These are phyloP conservation scores for Drosophila lacteicornis DNA, from an alignment of 1,140 invertebrate species.

Conservation along the genomic window DNA sequence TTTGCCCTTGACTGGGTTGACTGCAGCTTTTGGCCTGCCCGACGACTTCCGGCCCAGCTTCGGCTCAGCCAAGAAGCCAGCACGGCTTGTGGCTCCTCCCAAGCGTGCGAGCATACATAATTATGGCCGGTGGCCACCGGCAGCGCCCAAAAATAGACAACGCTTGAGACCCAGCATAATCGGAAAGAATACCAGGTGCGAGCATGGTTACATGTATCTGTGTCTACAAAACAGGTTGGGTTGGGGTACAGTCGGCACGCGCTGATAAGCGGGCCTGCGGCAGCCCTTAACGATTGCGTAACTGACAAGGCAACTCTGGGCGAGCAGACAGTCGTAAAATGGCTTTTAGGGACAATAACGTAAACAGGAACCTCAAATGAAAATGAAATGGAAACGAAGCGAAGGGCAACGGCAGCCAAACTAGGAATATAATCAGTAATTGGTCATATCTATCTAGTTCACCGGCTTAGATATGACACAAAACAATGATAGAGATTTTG, in stretches of 20 bases:
- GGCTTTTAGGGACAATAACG: slow-evolving; percentile 30
- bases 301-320: slow-evolving; percentile 19
- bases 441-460: slow-evolving; percentile 12
- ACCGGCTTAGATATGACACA: background rate
- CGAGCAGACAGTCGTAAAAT: slow-evolving; percentile 7
- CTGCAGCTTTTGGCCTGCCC: slow-evolving; percentile 37
- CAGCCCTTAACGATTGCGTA: slow-evolving; percentile 45
- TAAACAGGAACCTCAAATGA: slow-evolving; percentile 23
- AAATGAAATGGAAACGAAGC: slow-evolving; percentile 13
- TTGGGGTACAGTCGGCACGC: slow-evolving; percentile 20
- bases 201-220: slow-evolving; percentile 5
- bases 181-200: slow-evolving; percentile 12
- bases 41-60: slow-evolving; percentile 40
- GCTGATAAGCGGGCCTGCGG: slow-evolving; percentile 38
- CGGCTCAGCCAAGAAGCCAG: slow-evolving; percentile 3
- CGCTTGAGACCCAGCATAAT: background rate
- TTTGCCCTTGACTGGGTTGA: slow-evolving; percentile 58
- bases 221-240: slow-evolving; percentile 9
- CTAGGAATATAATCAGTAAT: slow-evolving; percentile 1
- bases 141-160: slow-evolving; percentile 46
- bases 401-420: no score
- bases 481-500: background rate
- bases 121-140: slow-evolving; percentile 5
- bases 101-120: slow-evolving; percentile 4
- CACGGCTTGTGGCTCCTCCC: background rate